These are phyloP conservation scores for Globia sparganii DNA, from an alignment of 2,888 invertebrate species.

Conservation along the genomic window DNA sequence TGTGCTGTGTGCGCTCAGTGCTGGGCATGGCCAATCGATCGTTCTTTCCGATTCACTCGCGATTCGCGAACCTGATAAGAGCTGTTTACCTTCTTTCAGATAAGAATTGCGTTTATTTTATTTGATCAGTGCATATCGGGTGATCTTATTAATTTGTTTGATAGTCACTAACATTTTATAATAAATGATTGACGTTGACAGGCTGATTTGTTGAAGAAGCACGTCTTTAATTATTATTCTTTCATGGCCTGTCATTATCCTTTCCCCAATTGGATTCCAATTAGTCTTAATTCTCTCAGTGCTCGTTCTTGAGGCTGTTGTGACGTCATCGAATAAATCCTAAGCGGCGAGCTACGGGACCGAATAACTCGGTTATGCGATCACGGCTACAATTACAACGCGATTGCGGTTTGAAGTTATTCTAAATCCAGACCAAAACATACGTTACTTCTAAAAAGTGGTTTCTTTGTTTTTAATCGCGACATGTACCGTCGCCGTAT, in stretches of 20 bases:
- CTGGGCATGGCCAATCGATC: slow-evolving; percentile 31
- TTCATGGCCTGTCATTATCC: slow-evolving; percentile 56
- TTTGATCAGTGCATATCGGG: slow-evolving; percentile 9
- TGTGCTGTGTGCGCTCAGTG: slow-evolving; percentile 18
- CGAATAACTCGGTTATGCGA: slow-evolving; percentile 67
- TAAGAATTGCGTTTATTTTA: slow-evolving; percentile 34
- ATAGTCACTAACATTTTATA: not conserved
- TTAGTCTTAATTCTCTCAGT: slow-evolving; percentile 63
- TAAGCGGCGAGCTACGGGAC: slow-evolving; percentile 51
- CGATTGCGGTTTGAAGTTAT: slow-evolving; percentile 65
- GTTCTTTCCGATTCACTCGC: slow-evolving; percentile 51
- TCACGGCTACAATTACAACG: slow-evolving; percentile 66
- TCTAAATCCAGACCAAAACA: slow-evolving; percentile 64
- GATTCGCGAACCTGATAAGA: slow-evolving; percentile 56
- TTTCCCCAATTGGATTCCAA: slow-evolving; percentile 66
- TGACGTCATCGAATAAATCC: slow-evolving; percentile 64
- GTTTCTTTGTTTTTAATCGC: slow-evolving; percentile 71
- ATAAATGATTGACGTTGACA: not conserved
- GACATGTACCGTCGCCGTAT: slow-evolving; percentile 74
- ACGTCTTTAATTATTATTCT: slow-evolving; percentile 30
- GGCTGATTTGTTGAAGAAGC: slow-evolving; percentile 10
- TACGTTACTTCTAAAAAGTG: slow-evolving; percentile 61
- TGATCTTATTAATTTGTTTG: not conserved
- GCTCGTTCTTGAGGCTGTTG: slow-evolving; percentile 28
- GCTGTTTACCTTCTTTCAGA: slow-evolving; percentile 54